Conservation (phyloP, 1,140 invertebrate species). For the Sarcophaga bullata region DNA sequence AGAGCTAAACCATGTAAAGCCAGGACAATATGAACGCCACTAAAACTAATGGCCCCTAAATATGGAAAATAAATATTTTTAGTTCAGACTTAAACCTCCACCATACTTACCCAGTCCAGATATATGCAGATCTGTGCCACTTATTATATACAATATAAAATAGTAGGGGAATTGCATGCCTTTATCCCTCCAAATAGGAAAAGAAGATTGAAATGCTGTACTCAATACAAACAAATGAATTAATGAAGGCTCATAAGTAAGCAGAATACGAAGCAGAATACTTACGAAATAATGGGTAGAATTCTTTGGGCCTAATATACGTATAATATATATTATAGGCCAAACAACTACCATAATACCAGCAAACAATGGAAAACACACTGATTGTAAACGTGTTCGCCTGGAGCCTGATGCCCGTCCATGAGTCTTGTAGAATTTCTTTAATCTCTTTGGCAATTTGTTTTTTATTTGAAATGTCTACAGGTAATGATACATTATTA, state of each 20-base stretch:
- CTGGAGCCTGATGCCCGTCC: not conserved
- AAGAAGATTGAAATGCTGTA: slow-evolving; percentile 10
- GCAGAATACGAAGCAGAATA: too few relatives aligned
- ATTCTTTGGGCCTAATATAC: not conserved
- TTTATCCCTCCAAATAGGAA: slow-evolving; percentile 10
- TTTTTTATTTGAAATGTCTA: not conserved
- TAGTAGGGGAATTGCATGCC: not conserved
- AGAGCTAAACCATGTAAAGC: slow-evolving; percentile 1
- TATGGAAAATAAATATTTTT: not conserved
- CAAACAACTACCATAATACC: not conserved
- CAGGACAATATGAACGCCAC: not conserved
- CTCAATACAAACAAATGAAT: not conserved
- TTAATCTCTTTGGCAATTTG: not conserved
- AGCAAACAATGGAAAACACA: slow-evolving; percentile 27
- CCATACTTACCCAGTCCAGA: not conserved
- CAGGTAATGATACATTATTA: not conserved
- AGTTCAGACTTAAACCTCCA: too few relatives aligned
- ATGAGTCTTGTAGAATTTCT: not conserved
- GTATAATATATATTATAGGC: not conserved
- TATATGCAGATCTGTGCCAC: not conserved
- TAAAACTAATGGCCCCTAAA: not conserved
- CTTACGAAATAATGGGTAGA: slow-evolving; percentile 13
- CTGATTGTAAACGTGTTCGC: not conserved
- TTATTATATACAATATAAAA: not conserved
- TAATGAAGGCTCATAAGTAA: too few relatives aligned